phyloP scores from a whole-genome alignment of 2,113 vertebrate genomes.

The Grus americana region DNA sequence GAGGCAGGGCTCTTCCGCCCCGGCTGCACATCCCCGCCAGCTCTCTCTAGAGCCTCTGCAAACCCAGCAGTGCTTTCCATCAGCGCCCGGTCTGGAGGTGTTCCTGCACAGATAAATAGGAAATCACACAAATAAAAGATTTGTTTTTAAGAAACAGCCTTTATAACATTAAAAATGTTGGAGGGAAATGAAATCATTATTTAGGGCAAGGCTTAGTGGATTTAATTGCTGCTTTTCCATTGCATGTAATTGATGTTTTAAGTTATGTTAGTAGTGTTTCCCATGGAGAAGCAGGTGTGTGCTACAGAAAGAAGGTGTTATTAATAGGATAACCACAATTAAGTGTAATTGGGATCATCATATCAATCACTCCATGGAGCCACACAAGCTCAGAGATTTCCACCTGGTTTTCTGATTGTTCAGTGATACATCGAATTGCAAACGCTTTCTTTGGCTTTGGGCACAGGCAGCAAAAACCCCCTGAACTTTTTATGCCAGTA shows the following conservation, averaged over 20 bases:
- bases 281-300: conserved; percentile 6
- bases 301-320: neutral
- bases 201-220: neutral
- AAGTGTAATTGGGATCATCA: neutral
- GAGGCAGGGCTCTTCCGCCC: neutral
- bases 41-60: neutral
- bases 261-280: neutral
- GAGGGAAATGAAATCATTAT: neutral
- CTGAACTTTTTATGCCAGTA: fast-evolving
- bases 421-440: fast-evolving
- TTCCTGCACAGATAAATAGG: fast-evolving
- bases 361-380: neutral
- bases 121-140: neutral
- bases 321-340: conserved; percentile 25
- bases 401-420: neutral
- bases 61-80: fast-evolving
- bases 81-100: fast-evolving
- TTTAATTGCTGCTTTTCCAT: conserved; percentile 30
- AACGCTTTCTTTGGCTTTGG: neutral
- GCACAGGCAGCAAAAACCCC: neutral
- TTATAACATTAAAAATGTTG: neutral
- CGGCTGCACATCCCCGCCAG: fast-evolving
- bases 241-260: neutral
- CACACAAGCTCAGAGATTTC: neutral
- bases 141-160: neutral